Percentiles rank a stretch among this genome's conserved stretches.
Conservation (phyloP, 2,888 invertebrate genomes). For the Neoitamus cyanurus region DNA sequence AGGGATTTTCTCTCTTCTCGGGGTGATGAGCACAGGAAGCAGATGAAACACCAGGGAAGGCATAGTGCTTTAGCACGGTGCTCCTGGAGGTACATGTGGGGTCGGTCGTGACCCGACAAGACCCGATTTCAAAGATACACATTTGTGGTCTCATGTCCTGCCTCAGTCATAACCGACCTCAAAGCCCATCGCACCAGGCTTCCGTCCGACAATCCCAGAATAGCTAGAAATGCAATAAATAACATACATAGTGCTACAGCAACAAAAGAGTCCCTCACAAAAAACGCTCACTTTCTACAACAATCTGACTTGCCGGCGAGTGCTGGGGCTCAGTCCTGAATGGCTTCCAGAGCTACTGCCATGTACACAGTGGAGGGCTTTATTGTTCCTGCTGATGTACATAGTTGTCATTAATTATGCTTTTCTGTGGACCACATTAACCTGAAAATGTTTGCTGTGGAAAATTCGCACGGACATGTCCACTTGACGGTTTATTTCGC, state of each 20-base stretch:
- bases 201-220: neutral
- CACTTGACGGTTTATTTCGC: too few relatives aligned
- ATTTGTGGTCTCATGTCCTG: neutral
- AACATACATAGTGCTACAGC: neutral
- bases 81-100: neutral
- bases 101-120: neutral
- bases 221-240: neutral
- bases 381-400: neutral
- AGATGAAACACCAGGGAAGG: neutral
- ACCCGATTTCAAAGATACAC: neutral
- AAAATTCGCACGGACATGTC: too few relatives aligned
- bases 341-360: neutral
- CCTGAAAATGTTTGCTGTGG: too few relatives aligned
- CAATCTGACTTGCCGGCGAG: neutral
- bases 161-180: neutral
- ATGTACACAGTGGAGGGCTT: neutral
- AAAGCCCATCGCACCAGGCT: neutral
- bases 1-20: neutral
- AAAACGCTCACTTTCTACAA: neutral
- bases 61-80: neutral
- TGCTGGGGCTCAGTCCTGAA: neutral
- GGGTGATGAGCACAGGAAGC: neutral
- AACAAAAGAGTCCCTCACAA: neutral
- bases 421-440: too few relatives aligned
- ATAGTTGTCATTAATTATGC: conserved; percentile 3